Conservation (phyloP, 2,797 vertebrate species). For the Botia kubotai region DNA sequence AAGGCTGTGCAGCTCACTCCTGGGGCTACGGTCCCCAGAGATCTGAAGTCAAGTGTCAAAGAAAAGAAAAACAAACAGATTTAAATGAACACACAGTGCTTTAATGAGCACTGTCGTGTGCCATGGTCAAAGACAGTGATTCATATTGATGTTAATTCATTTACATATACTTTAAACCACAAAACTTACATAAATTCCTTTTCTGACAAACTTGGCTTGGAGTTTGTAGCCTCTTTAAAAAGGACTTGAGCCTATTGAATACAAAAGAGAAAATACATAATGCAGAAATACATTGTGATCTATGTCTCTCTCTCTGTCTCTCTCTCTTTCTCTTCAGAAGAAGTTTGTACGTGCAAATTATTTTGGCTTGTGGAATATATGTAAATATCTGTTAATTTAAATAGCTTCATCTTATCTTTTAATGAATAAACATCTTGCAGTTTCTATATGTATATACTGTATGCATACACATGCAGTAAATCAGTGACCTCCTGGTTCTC, state of each 20-base stretch:
- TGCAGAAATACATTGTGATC: no score
- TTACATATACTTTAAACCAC: not conserved
- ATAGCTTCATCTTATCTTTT: no score
- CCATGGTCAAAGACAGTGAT: no score
- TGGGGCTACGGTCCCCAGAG: slow-evolving; percentile 73
- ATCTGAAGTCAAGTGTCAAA: slow-evolving; percentile 65
- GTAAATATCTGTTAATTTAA: no score
- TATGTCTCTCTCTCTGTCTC: no score
- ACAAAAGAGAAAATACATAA: not conserved
- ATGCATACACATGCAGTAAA: not conserved
- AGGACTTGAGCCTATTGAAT: slow-evolving; percentile 76
- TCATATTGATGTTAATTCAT: not conserved
- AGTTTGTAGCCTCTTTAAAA: slow-evolving; percentile 63
- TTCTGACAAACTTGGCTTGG: slow-evolving; percentile 52
- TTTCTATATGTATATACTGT: not conserved
- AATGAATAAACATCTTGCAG: not conserved
- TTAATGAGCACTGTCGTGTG: no score
- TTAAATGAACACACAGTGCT: not conserved
- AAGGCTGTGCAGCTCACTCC: slow-evolving; percentile 75
- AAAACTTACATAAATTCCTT: slow-evolving; percentile 71
- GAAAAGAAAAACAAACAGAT: slow-evolving; percentile 9
- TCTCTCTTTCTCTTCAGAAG: no score
- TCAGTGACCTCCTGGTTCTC: not conserved
- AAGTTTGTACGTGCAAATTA: no score
- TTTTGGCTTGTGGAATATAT: no score